Conservation (phyloP, 1,140 invertebrate genomes). For the Geopemphigus sp. region DNA sequence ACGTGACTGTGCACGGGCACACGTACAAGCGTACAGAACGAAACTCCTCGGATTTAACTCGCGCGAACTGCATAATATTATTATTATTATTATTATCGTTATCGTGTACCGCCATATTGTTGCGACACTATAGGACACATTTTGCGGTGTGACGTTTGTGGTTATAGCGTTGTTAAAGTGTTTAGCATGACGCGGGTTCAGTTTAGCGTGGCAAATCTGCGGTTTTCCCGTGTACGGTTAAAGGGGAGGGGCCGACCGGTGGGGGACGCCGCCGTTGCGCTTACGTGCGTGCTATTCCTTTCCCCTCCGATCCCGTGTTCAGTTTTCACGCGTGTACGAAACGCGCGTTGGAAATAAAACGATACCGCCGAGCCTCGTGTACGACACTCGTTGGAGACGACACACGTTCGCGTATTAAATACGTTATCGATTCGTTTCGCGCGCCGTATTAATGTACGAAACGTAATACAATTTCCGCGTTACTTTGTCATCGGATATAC, state of each 20-base stretch:
- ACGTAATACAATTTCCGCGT: not conserved
- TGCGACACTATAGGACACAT: constrained; percentile 40
- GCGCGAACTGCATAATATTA: not conserved
- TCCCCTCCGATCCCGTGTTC: not conserved
- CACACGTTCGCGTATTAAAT: too few species aligned
- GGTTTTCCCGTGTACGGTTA: constrained; percentile 27
- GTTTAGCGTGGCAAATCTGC: constrained; percentile 42
- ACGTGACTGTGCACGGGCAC: too few species aligned
- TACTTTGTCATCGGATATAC: constrained; percentile 16
- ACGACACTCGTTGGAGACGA: not conserved
- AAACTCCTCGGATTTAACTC: too few species aligned
- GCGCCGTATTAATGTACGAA: not conserved
- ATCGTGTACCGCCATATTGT: constrained; percentile 30
- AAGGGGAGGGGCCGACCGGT: constrained; percentile 5
- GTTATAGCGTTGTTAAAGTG: constrained; percentile 25
- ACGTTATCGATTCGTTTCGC: not conserved
- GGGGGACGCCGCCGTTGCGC: constrained; percentile 35
- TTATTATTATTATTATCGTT: too few species aligned
- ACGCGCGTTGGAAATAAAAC: not conserved
- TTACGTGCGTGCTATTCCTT: constrained; percentile 19
- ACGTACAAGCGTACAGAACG: too few species aligned
- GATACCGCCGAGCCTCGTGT: not conserved
- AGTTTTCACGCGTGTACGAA: not conserved
- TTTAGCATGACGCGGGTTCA: constrained; percentile 46
- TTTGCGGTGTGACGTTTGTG: constrained; percentile 44